Evolutionary conservation across 2,797 vertebrate species (phyloP), one percentile per base, ranked within the genome.

Genomic region (Pseudotriccus pelzelni): DNA sequence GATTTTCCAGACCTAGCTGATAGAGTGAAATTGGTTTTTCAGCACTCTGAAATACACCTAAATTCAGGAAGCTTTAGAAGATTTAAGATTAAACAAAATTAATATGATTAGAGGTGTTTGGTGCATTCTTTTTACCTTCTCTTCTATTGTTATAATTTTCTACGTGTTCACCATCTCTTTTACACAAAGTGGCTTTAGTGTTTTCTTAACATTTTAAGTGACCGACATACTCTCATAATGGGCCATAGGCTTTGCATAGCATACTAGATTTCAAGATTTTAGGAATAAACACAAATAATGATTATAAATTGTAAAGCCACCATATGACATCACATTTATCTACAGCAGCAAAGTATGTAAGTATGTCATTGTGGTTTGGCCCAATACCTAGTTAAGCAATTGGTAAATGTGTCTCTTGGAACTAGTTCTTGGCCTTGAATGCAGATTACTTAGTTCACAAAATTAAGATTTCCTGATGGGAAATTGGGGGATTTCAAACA

Each of bases 391-490:
- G 53, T 78, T 55, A 86, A 96, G 49, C 55, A 89, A 73, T 52
- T 88, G 80, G 44, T 84, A 88, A 96, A 86, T 86, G 92, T 92
- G 32, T 91, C 55, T 83, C 59, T 95, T 96, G 94, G 96, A 97
- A 93, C 43, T 37, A 52, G 36, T 69, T 95, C 67, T 60, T 96
- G 89, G 85, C 73, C 53, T 85, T 56, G 60, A 92, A 74, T 58
- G 17, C 20, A 76, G 79, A 84, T 94, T 86, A 86, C 69, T 90
- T 91, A 52, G 32, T 86, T 90, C 67, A 80, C 80, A 86, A 94
- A 95, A 94, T 94, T 93, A 91, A 91, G 83, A 64, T 89, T 88
- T 94, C 83, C 91, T 88, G 30, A 52, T 87, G 89, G 70, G 93
- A 94, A 90, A 84, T 53, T 81, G 44, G 63, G 52, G 84, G 55